Base-by-base conservation (phyloP, 2,888 invertebrate species). In the Andrena marginata region DNA sequence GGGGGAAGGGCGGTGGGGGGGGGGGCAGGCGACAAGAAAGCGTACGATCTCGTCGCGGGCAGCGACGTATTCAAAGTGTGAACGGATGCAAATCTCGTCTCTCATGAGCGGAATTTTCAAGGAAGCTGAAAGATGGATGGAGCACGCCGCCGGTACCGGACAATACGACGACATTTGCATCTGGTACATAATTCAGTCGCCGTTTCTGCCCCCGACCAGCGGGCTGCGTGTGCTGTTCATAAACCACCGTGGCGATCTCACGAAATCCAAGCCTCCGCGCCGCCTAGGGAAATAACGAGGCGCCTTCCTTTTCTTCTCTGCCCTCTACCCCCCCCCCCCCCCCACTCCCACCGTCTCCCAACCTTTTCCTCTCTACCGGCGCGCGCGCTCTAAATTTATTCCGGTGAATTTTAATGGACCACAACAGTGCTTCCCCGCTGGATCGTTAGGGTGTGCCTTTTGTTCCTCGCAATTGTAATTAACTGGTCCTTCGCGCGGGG, bases 141-240 rank as follows among this genome's bases (percentile, higher is more conserved):
- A 83, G 88, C 89, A 80, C 87, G 79, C 85, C 87, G 86, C 84
- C 87, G 89, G 85, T 83, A 86, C 81, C 85, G 90, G 89, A 92
- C 92, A 92, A 92, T 92, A 91, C 90, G 85, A 74, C 80, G 69
- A 75, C 73, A 93, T 93, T 93, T 92, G 91, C 92, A 93, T 93
- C 90, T 90, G 91, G 91, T 93, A 91, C 92, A 92, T 93, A 92
- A 93, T 93, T 93, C 93, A 92, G 90, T 83, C 88, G 89, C 89
- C 90, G 92, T 90, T 89, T 72, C 87, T 88, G 87, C 85, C 85
- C 85, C 86, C 78, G 83, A 86, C 86, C 85, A 82, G 42, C 77
- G 77, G 69, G 56, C 54, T 77, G 78, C 84, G 89, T 87, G 86
- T 82, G 88, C 83, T 78, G 83, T 81, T 88, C 88, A 84, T 87